Percentiles rank a stretch among this genome's conserved stretches.
phyloP scores from a whole-genome alignment of 1,140 invertebrate genomes.

The Temnothorax curvispinosus region DNA sequence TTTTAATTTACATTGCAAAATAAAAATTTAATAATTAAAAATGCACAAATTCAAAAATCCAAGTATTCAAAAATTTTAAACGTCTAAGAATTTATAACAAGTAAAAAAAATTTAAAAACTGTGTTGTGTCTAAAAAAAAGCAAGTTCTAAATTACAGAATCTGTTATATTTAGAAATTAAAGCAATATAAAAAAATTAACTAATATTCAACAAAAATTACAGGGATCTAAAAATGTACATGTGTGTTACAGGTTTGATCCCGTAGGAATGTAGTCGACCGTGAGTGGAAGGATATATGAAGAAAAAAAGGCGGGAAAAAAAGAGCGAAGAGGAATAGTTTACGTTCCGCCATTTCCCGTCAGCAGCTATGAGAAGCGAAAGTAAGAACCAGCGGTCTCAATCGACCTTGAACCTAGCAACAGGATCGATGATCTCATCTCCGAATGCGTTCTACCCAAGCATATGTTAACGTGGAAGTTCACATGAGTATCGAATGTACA shows the following conservation, averaged over 20 bases:
- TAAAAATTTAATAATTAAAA: neutral
- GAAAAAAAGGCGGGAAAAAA: constrained; percentile 60
- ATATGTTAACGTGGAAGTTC: constrained; percentile 27
- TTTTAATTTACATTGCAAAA: neutral
- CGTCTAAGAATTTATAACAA: too few species aligned
- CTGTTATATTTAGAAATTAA: neutral
- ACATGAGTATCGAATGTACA: neutral
- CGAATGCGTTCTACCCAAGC: constrained; percentile 57
- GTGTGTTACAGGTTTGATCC: constrained; percentile 70
- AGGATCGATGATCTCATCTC: constrained; percentile 71
- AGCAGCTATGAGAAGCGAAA: constrained; percentile 62
- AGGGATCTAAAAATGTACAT: neutral
- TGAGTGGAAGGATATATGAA: constrained; percentile 67
- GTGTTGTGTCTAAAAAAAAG: neutral
- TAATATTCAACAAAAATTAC: constrained; percentile 1
- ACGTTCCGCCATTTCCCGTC: constrained; percentile 37
- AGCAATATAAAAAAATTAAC: neutral
- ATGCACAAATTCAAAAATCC: too few species aligned
- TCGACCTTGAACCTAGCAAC: constrained; percentile 69
- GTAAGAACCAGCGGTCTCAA: constrained; percentile 53
- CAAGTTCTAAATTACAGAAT: neutral
- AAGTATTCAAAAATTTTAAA: too few species aligned
- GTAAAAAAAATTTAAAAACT: neutral
- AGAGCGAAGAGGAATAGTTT: constrained; percentile 49
- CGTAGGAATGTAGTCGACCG: constrained; percentile 76